A percentile compares a stretch with the other conserved stretches of the same genome.
Evolutionary conservation across 53 echinoderm and acorn worm species (phyloP).

Genomic region (Actinopyga echinites): DNA sequence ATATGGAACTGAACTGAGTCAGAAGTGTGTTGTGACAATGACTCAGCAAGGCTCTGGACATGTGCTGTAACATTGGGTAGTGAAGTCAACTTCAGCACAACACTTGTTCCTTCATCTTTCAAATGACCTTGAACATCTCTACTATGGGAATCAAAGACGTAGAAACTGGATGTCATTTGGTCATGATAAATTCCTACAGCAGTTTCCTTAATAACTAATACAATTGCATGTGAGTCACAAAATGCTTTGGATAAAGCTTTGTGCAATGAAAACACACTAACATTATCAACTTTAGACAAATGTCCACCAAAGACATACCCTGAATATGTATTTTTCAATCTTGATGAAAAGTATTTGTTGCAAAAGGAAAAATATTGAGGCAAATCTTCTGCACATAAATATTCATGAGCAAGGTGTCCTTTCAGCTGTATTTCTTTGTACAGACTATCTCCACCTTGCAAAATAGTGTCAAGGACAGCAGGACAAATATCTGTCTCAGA

Average conservation of each 20-base stretch:
- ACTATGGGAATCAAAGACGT: conserved; percentile 13
- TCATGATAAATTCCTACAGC: too few relatives aligned
- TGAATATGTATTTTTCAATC: conserved; percentile 9
- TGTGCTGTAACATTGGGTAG: background rate
- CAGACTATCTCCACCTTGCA: too few relatives aligned
- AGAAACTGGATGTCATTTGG: background rate
- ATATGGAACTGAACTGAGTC: background rate
- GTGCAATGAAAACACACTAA: background rate
- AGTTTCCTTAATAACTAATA: too few relatives aligned
- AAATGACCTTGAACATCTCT: conserved; percentile 5
- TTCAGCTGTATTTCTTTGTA: too few relatives aligned
- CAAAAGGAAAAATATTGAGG: conserved; percentile 1
- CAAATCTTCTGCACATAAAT: background rate
- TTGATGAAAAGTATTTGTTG: conserved; percentile 6
- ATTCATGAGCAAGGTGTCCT: background rate
- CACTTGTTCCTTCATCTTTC: conserved; percentile 7
- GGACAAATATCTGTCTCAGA: too few relatives aligned
- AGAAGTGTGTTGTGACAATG: conserved; percentile 8
- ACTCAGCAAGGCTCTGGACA: background rate
- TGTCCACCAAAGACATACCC: conserved; percentile 6
- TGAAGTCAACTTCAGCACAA: conserved; percentile 1
- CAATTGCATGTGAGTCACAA: too few relatives aligned
- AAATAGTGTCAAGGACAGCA: too few relatives aligned
- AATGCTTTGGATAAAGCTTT: too few relatives aligned
- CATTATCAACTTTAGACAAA: background rate